Evolutionary conservation across 2,888 invertebrate genomes (phyloP), one percentile per base, ranked within the genome.

Genomic region (Philopedon plagiatum): DNA sequence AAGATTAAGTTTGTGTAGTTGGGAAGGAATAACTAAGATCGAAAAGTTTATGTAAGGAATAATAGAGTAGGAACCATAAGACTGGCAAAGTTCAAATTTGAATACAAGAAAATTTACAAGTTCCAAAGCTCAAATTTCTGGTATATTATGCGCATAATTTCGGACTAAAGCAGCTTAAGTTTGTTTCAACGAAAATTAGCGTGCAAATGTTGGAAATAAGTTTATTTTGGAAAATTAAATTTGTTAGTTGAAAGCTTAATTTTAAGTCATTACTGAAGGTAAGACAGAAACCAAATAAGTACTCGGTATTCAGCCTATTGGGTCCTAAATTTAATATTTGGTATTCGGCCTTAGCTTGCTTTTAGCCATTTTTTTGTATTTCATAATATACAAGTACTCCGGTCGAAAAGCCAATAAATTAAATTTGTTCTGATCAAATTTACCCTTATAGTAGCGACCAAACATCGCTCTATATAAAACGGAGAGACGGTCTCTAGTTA

Each of bases 71-170:
- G 26, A 26, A 54, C n/a, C 51, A 29, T 54, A 54, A 54, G 51
- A 54, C 51, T 54, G 18, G 29, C 29, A 54, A 54, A 54, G 29
- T 54, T 54, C 9, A 5, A 29, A 54, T 18, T 54, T 54, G 51
- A 29, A 54, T 54, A 29, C 51, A 32, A 15, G 51, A 29, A 29
- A 54, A 29, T 54, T 54, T 54, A 7, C 51, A 29, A 54, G 29
- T 54, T 54, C 15, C 15, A 18, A 54, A 29, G 29, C 51, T 2
- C 9, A 29, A 29, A 54, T 54, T 54, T 51, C 51, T 26, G 13
- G 5, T 29, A 51, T 26, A 51, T 51, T 54, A 54, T 54, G 51
- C 29, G 51, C 51, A 54, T 54, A 54, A 54, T 54, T 54, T 54
- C 8, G 18, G 18, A 29, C 29, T 29, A 29, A 29, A 18, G 15